These are phyloP conservation scores for Euura saliciscinereae DNA, from an alignment of 1,140 invertebrate species.

Conservation along the genomic window DNA sequence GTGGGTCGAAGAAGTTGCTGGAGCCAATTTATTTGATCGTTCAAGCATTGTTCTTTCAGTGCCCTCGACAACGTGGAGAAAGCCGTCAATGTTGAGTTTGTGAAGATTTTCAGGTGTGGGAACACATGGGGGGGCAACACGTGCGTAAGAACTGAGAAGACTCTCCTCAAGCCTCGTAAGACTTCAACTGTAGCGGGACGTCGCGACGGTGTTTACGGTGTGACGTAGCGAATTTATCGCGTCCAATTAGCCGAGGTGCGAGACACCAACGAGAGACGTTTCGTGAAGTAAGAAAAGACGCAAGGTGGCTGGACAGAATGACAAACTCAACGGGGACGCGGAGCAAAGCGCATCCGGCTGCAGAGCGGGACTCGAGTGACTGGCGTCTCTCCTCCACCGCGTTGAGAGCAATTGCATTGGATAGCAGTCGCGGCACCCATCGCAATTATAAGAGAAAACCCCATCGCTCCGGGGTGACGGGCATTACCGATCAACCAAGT, in stretches of 20 bases:
- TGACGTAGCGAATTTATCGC: constrained; percentile 41
- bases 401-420: not conserved
- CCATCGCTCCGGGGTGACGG: not conserved
- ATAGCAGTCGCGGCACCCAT: not conserved
- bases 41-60: no score
- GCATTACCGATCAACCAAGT: not conserved
- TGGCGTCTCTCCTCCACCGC: not conserved
- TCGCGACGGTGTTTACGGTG: not conserved
- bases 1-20: no score
- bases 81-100: no score
- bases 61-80: no score
- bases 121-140: no score
- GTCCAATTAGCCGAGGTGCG: constrained; percentile 46
- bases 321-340: constrained; percentile 46
- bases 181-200: no score
- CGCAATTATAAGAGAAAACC: constrained; percentile 3
- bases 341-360: constrained; percentile 34
- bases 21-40: no score
- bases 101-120: no score
- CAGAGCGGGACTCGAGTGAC: not conserved
- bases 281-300: constrained; percentile 17
- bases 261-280: not conserved
- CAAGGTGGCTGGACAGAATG: constrained; percentile 36
- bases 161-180: no score
- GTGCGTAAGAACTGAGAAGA: no score